Conservation (phyloP, 2,888 invertebrate species). For the Dinocampus coccinellae region DNA sequence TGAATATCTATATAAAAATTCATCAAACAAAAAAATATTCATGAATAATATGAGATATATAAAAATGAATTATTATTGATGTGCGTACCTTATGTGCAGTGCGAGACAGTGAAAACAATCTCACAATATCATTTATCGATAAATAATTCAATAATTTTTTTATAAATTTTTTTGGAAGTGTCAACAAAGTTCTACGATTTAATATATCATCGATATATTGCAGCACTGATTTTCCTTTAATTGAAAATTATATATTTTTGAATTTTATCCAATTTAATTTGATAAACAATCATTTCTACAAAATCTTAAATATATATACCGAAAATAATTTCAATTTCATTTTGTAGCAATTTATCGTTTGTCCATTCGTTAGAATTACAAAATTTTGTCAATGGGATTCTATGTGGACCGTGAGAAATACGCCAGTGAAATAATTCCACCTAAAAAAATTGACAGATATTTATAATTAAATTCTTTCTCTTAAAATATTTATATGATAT, state of each 20-base stretch:
- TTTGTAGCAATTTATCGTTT: slow-evolving; percentile 51
- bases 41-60: too few relatives aligned
- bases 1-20: slow-evolving; percentile 7
- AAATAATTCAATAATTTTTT: slow-evolving; percentile 23
- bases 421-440: slow-evolving; percentile 59
- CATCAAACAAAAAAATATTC: too few relatives aligned
- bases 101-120: slow-evolving; percentile 22
- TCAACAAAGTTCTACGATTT: slow-evolving; percentile 17
- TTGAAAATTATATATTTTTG: background rate
- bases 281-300: background rate
- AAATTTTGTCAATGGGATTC: slow-evolving; percentile 48
- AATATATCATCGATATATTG: slow-evolving; percentile 14
- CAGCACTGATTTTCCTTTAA: slow-evolving; percentile 25
- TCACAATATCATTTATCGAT: slow-evolving; percentile 24
- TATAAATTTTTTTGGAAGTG: slow-evolving; percentile 29
- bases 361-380: slow-evolving; percentile 51
- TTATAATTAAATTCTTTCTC: background rate
- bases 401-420: slow-evolving; percentile 62
- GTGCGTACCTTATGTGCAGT: slow-evolving; percentile 36
- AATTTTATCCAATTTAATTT: background rate
- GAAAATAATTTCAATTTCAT: slow-evolving; percentile 56
- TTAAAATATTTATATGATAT: background rate
- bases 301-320: slow-evolving; percentile 54
- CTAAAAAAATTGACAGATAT: slow-evolving; percentile 42
- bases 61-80: too few relatives aligned